Evolutionary conservation across 2,113 vertebrate species (phyloP).

Genomic region (Numida meleagris): DNA sequence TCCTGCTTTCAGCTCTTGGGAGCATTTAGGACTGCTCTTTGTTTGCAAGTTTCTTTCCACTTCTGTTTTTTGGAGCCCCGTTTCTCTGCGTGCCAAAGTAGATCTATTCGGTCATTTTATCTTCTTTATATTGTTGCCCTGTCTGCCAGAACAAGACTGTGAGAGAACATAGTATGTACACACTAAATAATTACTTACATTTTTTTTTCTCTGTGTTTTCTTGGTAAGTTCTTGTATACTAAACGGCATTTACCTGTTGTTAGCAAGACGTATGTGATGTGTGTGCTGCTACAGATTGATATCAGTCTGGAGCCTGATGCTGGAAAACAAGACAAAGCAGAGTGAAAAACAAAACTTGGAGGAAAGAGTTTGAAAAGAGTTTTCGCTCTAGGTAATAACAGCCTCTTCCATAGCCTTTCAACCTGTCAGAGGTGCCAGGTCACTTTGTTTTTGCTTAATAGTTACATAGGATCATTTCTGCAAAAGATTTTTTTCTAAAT

Average conservation of each 20-base stretch:
- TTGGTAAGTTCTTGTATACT: not conserved
- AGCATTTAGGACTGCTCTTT: not conserved
- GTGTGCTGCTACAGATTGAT: not conserved
- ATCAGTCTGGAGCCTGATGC: not conserved
- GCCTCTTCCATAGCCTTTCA: not conserved
- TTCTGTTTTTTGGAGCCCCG: not conserved
- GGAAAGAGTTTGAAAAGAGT: not conserved
- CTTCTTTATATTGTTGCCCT: not conserved
- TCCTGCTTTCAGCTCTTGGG: rapidly evolving
- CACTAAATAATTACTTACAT: not conserved
- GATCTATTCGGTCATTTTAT: not conserved
- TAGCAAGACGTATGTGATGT: not conserved
- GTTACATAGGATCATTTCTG: not conserved
- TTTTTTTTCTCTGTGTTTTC: not conserved
- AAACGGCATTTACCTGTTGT: rapidly evolving
- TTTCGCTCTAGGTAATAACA: not conserved
- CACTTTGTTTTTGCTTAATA: not conserved
- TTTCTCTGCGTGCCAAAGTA: not conserved
- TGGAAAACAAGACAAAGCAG: not conserved
- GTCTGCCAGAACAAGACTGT: not conserved
- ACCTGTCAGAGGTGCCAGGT: not conserved
- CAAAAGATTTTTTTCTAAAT: not conserved
- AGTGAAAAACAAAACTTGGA: not conserved
- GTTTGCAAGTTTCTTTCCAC: not conserved
- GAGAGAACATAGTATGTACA: not conserved